Percentiles rank a stretch among this genome's conserved stretches.
These are phyloP conservation scores for Penaeus japonicus DNA, from an alignment of 1,140 invertebrate species.

Conservation along the genomic window DNA sequence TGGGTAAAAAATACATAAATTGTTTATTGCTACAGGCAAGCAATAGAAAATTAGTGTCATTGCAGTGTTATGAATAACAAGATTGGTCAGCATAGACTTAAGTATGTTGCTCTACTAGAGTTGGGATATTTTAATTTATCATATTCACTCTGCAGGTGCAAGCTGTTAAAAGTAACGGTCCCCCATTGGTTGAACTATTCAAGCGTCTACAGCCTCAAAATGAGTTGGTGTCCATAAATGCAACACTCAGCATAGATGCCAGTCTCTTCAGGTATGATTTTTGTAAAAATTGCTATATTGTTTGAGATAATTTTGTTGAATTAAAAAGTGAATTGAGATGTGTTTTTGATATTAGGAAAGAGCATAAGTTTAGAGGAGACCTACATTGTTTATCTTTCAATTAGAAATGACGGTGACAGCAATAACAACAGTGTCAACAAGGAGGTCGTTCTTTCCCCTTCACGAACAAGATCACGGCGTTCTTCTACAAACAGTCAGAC, in stretches of 20 bases:
- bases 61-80: no score
- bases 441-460: conserved; percentile 9
- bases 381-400: neutral
- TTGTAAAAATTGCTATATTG: conserved; percentile 35
- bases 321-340: neutral
- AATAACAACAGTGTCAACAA: conserved; percentile 39
- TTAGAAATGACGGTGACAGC: conserved; percentile 31
- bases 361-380: neutral
- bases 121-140: no score
- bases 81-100: no score
- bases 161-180: neutral
- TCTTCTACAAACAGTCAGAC: neutral
- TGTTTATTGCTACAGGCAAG: no score
- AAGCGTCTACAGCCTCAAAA: conserved; percentile 69
- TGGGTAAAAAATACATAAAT: no score
- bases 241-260: conserved; percentile 67
- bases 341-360: neutral
- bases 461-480: neutral
- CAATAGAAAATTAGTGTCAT: no score
- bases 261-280: conserved; percentile 57
- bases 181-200: conserved; percentile 70
- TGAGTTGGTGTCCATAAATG: conserved; percentile 72
- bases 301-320: neutral
- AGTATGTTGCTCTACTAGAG: no score
- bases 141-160: neutral